Percentiles rank a stretch among this genome's conserved stretches.
Conservation (phyloP, 2,113 vertebrate species). For the Hypocryptadius cinnamomeus region DNA sequence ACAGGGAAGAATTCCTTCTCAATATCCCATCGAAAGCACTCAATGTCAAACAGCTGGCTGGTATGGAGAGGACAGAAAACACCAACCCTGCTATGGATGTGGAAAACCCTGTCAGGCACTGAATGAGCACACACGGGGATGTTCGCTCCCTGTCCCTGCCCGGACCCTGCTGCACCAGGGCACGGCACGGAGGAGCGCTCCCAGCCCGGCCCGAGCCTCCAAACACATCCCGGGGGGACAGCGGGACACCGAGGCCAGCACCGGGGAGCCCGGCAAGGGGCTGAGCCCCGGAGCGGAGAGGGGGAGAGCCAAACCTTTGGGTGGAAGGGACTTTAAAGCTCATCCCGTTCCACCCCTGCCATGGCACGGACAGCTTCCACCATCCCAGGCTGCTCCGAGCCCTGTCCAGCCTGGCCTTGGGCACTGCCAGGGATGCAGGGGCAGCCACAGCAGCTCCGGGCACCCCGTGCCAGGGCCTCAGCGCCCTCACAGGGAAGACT, state of each 20-base stretch:
- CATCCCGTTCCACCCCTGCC: neutral
- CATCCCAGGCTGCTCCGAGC: neutral
- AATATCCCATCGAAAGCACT: accelerated
- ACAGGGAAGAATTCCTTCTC: neutral
- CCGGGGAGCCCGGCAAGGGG: neutral
- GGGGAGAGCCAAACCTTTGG: neutral
- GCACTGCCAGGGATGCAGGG: neutral
- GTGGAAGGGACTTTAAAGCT: neutral
- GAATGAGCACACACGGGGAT: accelerated
- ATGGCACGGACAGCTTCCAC: neutral
- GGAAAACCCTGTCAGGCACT: accelerated
- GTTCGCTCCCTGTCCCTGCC: neutral
- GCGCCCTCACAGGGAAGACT: neutral
- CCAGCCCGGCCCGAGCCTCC: neutral
- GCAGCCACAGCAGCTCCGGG: neutral
- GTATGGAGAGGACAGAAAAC: accelerated
- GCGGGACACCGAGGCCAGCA: neutral
- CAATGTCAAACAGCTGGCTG: neutral
- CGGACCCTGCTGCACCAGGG: neutral
- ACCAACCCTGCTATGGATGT: accelerated
- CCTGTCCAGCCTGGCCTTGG: neutral
- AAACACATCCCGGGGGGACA: neutral
- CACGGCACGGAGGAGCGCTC: neutral
- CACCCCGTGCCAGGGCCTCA: neutral
- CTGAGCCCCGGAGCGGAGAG: neutral